These are phyloP conservation scores for Nibea coibor DNA, from an alignment of 2,113 vertebrate species.

Conservation along the genomic window DNA sequence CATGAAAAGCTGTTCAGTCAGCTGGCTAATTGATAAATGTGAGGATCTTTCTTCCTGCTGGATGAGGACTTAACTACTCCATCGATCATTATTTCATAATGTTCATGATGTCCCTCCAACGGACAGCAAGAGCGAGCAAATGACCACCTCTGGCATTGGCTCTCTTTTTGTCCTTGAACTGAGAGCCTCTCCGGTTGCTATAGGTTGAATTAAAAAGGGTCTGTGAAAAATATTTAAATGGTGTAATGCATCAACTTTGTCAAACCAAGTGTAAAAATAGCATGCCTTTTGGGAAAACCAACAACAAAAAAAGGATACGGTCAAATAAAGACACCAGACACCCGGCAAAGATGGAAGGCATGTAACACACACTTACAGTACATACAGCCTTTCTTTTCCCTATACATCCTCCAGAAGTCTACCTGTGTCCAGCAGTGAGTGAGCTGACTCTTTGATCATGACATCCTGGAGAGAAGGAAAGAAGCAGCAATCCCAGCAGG, in stretches of 20 bases:
- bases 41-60: constrained; percentile 9
- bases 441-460: constrained; percentile 57
- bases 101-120: neutral
- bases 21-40: neutral
- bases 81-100: constrained; percentile 6
- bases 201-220: neutral
- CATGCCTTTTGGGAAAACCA: neutral
- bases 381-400: neutral
- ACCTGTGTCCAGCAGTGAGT: constrained; percentile 49
- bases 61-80: neutral
- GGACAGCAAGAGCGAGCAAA: neutral
- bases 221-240: neutral
- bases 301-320: neutral
- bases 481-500: constrained; percentile 58
- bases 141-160: neutral
- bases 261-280: neutral
- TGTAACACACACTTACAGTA: neutral
- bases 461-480: constrained; percentile 62
- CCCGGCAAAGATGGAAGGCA: neutral
- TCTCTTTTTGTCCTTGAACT: constrained; percentile 2
- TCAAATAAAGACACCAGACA: neutral
- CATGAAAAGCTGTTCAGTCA: neutral
- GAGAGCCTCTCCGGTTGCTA: neutral
- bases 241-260: neutral
- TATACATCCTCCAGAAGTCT: constrained; percentile 17